phyloP scores from a whole-genome alignment of 2,797 vertebrate species.

The Sylvia borin region DNA sequence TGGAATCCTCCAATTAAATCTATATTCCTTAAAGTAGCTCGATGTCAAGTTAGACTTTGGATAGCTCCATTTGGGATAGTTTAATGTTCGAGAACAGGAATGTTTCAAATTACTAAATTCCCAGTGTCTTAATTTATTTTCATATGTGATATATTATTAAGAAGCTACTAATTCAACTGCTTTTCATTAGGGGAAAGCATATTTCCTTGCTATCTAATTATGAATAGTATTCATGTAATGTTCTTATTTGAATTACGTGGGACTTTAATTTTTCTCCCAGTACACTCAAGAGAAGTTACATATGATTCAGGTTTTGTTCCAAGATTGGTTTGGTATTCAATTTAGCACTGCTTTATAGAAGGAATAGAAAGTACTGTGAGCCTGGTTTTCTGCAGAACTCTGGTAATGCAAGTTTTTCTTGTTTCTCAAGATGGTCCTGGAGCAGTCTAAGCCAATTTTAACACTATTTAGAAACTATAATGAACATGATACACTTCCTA shows the following conservation, averaged over 20 bases:
- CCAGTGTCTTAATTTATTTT: not conserved
- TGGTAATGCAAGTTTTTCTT: conserved; percentile 52
- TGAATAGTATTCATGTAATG: not conserved
- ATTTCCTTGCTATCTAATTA: not conserved
- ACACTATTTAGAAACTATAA: conserved; percentile 42
- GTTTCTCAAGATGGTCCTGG: conserved; percentile 43
- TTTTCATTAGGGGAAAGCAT: not conserved
- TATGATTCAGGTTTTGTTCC: not conserved
- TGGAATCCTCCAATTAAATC: not conserved
- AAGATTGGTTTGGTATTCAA: not conserved
- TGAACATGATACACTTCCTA: conserved; percentile 50
- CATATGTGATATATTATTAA: not conserved
- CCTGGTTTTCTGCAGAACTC: not conserved
- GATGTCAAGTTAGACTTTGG: not conserved
- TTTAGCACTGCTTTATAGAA: not conserved
- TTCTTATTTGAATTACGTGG: not conserved
- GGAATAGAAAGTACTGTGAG: not conserved
- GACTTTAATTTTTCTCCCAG: not conserved
- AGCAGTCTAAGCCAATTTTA: conserved; percentile 36
- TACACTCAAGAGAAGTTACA: not conserved
- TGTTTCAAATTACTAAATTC: not conserved
- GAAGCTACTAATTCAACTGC: not conserved
- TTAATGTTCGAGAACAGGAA: not conserved
- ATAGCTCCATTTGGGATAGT: not conserved
- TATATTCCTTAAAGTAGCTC: not conserved